Evolutionary conservation across 1,140 invertebrate species (phyloP).

Genomic region (Rhagoletis pomonella): DNA sequence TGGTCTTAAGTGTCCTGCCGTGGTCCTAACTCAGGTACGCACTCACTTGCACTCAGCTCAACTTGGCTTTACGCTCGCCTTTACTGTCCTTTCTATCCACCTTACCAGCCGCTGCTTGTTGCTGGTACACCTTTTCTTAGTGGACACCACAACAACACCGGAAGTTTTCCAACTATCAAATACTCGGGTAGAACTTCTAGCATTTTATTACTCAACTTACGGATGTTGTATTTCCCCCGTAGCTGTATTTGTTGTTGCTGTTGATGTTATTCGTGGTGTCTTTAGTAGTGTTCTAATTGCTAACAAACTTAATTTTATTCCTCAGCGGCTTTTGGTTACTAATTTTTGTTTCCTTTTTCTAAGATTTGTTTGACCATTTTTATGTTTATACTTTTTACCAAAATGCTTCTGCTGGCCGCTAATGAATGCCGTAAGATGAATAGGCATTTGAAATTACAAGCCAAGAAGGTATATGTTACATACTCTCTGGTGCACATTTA

Average conservation of each 20-base stretch:
- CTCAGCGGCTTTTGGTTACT: slow-evolving; percentile 22
- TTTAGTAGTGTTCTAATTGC: slow-evolving; percentile 48
- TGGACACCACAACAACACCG: slow-evolving; percentile 27
- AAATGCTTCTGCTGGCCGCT: slow-evolving; percentile 1
- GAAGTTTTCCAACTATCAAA: slow-evolving; percentile 43
- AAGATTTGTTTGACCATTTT: neutral
- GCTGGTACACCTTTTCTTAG: neutral
- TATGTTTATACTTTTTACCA: neutral
- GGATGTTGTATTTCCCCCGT: neutral
- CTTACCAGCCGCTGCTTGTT: neutral
- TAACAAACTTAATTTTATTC: slow-evolving; percentile 52
- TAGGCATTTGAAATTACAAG: slow-evolving; percentile 33
- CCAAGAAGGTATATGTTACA: neutral
- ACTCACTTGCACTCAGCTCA: neutral
- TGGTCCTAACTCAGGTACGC: neutral
- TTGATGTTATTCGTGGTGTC: slow-evolving; percentile 14
- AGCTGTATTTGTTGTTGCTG: neutral
- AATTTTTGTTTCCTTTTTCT: slow-evolving; percentile 13
- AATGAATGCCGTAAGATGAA: neutral
- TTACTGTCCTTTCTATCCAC: neutral
- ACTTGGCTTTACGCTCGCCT: neutral
- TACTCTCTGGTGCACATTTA: neutral
- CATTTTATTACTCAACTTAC: slow-evolving; percentile 5
- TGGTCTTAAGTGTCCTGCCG: slow-evolving; percentile 38
- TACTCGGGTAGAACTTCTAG: slow-evolving; percentile 16